These are phyloP conservation scores for Myotis vivesi DNA, from an alignment of 2,797 vertebrate genomes.

Conservation along the genomic window DNA sequence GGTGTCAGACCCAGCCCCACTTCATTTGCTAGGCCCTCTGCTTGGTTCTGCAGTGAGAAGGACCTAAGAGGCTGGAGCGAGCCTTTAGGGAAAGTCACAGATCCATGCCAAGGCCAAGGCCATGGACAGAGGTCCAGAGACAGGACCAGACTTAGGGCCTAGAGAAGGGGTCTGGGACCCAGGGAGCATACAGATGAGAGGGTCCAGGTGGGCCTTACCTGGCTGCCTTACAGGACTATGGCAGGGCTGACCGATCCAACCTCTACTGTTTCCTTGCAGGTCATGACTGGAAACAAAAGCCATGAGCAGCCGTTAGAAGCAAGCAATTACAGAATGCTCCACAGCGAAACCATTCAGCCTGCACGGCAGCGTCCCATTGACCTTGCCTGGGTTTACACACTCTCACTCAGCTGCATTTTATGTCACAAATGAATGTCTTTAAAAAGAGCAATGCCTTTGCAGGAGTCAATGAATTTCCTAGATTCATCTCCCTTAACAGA, in stretches of 20 bases:
- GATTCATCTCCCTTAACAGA: conserved; percentile 49
- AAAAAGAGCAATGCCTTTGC: neutral
- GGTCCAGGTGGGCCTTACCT: neutral
- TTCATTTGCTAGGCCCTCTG: neutral
- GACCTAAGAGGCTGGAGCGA: neutral
- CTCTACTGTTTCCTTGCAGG: neutral
- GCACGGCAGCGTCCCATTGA: conserved; percentile 22
- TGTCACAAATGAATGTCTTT: conserved; percentile 71
- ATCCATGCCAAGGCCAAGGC: neutral
- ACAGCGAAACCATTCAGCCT: conserved; percentile 29
- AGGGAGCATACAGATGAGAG: neutral
- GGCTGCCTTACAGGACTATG: neutral
- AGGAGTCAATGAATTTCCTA: conserved; percentile 36
- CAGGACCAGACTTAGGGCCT: neutral
- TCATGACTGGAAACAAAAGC: neutral
- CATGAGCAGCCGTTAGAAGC: conserved; percentile 13
- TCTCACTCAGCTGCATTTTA: conserved; percentile 24
- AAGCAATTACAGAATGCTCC: conserved; percentile 44
- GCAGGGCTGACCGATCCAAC: neutral
- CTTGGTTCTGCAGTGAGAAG: neutral
- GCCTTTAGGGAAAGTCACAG: neutral
- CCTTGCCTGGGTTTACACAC: neutral
- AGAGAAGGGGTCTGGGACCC: neutral
- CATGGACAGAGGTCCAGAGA: neutral
- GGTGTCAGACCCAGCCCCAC: neutral